Evolutionary conservation across 1,140 invertebrate species (phyloP).

Genomic region (Zaprionus kolodkinae): DNA sequence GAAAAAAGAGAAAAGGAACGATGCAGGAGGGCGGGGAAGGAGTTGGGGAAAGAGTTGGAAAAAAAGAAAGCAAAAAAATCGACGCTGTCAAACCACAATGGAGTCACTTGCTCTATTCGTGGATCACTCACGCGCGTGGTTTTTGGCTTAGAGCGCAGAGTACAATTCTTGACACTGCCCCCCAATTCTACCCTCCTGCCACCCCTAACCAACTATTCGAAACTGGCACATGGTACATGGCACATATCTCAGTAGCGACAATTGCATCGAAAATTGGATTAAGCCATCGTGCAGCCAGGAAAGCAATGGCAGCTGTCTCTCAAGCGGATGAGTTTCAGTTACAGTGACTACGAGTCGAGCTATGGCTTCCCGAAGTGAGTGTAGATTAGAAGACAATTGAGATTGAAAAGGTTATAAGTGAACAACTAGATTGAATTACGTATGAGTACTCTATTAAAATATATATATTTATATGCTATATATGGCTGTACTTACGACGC

Average conservation of each 20-base stretch:
- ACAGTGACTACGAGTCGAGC: not conserved
- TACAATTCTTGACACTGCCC: conserved; percentile 19
- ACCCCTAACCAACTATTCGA: conserved; percentile 2
- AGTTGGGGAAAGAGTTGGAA: too few relatives aligned
- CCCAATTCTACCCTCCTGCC: not conserved
- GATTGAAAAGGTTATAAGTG: not conserved
- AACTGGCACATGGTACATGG: not conserved
- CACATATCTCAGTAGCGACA: conserved; percentile 63
- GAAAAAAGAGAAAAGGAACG: conserved; percentile 6
- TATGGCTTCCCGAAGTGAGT: not conserved
- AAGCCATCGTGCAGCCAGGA: conserved; percentile 60
- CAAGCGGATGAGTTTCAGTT: conserved; percentile 5
- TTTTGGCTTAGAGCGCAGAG: conserved; percentile 33
- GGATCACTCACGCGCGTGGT: conserved; percentile 39
- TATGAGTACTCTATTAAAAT: not conserved
- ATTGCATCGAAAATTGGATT: conserved; percentile 78
- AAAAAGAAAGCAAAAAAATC: conserved; percentile 12
- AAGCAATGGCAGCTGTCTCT: conserved; percentile 58
- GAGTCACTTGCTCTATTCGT: conserved; percentile 46
- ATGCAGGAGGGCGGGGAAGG: not conserved
- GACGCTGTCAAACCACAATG: conserved; percentile 64
- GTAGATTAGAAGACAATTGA: not conserved
- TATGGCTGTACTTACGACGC: too few relatives aligned
- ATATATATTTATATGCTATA: not conserved
- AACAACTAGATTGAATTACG: not conserved